These are phyloP conservation scores for Ictidomys tridecemlineatus DNA, from an alignment of 2,113 vertebrate genomes.

Conservation along the genomic window DNA sequence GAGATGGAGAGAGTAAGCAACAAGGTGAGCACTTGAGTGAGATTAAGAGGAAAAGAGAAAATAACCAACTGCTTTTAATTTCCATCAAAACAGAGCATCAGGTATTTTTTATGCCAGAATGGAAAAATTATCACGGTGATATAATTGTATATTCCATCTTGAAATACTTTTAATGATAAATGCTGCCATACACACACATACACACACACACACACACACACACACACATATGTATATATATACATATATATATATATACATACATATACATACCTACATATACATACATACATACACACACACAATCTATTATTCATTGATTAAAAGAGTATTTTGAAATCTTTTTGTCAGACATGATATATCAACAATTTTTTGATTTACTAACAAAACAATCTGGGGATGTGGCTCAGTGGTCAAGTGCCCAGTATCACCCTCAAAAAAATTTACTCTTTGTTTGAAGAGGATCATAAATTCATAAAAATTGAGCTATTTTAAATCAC, in stretches of 20 bases:
- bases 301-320: not conserved
- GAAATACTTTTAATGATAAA: slow-evolving; percentile 18
- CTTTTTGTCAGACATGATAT: not conserved
- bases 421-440: too few relatives aligned
- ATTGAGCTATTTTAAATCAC: not conserved
- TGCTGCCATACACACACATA: not conserved
- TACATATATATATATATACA: not conserved
- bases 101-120: not conserved
- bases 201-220: too few relatives aligned
- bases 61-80: too few relatives aligned
- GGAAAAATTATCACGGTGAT: not conserved
- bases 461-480: not conserved
- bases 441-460: not conserved
- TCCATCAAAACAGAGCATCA: too few relatives aligned
- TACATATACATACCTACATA: too few relatives aligned
- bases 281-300: too few relatives aligned
- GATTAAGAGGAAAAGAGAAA: not conserved
- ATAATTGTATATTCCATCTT: not conserved
- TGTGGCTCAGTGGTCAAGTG: too few relatives aligned
- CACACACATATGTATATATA: too few relatives aligned
- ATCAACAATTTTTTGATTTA: not conserved
- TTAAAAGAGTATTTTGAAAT: not conserved
- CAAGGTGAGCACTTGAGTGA: not conserved
- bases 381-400: not conserved
- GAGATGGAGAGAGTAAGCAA: not conserved